Conservation (phyloP, 2,113 vertebrate species). For the Percina caprodes region DNA sequence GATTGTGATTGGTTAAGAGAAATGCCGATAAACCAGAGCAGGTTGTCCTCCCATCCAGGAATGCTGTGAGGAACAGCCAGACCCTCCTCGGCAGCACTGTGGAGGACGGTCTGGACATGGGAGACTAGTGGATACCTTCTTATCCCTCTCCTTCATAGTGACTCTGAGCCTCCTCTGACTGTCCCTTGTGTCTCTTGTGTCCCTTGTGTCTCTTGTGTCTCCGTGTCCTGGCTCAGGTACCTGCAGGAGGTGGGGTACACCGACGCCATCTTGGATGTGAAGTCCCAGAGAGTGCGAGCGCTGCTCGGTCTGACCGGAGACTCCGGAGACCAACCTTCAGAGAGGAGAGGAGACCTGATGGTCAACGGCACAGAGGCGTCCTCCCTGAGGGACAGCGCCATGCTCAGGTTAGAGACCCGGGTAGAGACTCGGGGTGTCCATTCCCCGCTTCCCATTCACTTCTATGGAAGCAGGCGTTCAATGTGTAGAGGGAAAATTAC, state of each 20-base stretch:
- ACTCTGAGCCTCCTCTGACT: too few relatives aligned
- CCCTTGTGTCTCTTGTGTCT: neutral
- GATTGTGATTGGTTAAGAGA: too few relatives aligned
- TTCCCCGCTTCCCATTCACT: too few relatives aligned
- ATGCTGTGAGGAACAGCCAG: too few relatives aligned
- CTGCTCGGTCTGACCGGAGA: slow-evolving; percentile 92
- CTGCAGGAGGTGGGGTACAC: slow-evolving; percentile 97
- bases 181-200: neutral
- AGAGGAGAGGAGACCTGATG: slow-evolving; percentile 87
- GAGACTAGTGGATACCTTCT: too few relatives aligned
- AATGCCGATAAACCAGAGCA: too few relatives aligned
- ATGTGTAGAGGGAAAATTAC: too few relatives aligned
- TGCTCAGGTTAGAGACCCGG: slow-evolving; percentile 84
- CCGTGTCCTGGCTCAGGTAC: slow-evolving; percentile 83
- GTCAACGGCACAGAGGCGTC: slow-evolving; percentile 92
- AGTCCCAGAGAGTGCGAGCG: slow-evolving; percentile 92
- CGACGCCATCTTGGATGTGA: slow-evolving; percentile 96
- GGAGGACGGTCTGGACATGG: too few relatives aligned
- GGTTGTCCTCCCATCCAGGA: too few relatives aligned
- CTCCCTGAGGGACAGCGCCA: slow-evolving; percentile 85
- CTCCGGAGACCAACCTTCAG: slow-evolving; percentile 85
- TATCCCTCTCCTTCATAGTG: too few relatives aligned
- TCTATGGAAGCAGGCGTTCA: too few relatives aligned
- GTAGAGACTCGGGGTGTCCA: neutral
- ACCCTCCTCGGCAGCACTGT: too few relatives aligned